Evolutionary conservation across 2,113 vertebrate species (phyloP).

Genomic region (Cathartes aura): DNA sequence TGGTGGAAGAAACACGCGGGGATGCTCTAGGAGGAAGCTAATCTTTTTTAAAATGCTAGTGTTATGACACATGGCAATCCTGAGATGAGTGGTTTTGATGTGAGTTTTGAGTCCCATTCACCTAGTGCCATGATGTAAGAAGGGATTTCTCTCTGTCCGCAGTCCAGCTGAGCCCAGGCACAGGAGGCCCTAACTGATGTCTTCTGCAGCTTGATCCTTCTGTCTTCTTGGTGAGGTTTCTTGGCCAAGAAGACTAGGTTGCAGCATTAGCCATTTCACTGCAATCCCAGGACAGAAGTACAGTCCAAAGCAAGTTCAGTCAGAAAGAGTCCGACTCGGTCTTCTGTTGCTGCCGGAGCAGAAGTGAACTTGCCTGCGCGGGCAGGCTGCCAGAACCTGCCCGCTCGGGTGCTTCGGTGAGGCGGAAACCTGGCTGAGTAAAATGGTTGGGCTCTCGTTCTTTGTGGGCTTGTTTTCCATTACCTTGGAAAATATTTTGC

Average conservation of each 20-base stretch:
- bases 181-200: not conserved
- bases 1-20: not conserved
- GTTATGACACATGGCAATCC: not conserved
- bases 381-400: not conserved
- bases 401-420: fast-evolving
- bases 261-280: not conserved
- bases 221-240: not conserved
- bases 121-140: not conserved
- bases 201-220: not conserved
- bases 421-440: not conserved
- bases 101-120: not conserved
- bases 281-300: not conserved
- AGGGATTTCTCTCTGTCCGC: not conserved
- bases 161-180: not conserved
- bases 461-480: not conserved
- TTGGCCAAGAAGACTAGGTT: not conserved
- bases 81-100: not conserved
- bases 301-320: not conserved
- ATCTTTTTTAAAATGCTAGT: not conserved
- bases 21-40: not conserved
- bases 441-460: not conserved
- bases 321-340: fast-evolving
- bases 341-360: not conserved
- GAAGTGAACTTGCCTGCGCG: not conserved
- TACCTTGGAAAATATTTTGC: not conserved